These are phyloP conservation scores for rabbit (Oryctolagus cuniculus) DNA, from an alignment of 2,113 vertebrate genomes.

Conservation along the genomic window mOryCun1.1 NC_091441.1:26226501-26227000, in stretches of 20 bases:
- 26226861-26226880: background rate
- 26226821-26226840: background rate
- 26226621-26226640: too few species aligned
- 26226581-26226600: too few species aligned
- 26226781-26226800: rapidly evolving
- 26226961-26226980: too few species aligned
- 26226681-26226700: background rate
- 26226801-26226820: background rate
- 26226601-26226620: too few species aligned
- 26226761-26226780: background rate
- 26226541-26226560: too few species aligned
- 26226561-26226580: too few species aligned
- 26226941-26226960: too few species aligned
- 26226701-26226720: background rate
- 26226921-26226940: too few species aligned
- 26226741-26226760: background rate
- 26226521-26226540: too few species aligned
- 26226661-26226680: background rate
- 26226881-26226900: background rate
- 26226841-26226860: background rate
- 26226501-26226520: too few species aligned
- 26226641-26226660: background rate
- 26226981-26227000: too few species aligned
- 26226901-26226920: too few species aligned
- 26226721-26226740: background rate